Evolutionary conservation across 2,888 invertebrate species (phyloP).

Genomic region (Urechis unicinctus): DNA sequence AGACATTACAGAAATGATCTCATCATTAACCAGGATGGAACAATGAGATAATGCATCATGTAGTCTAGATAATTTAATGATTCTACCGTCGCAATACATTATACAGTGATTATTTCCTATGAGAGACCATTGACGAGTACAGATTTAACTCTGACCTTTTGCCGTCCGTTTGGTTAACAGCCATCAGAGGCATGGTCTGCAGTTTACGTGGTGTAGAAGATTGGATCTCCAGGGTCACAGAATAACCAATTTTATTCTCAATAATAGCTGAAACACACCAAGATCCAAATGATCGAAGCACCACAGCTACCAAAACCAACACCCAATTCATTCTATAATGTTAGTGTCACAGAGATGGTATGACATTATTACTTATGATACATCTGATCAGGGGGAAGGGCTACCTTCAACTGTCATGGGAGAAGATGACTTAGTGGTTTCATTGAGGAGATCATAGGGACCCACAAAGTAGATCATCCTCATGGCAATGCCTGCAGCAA

Average conservation of each 20-base stretch:
- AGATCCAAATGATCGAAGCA: neutral
- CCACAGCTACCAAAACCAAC: neutral
- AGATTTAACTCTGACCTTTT: too few relatives aligned
- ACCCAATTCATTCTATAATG: neutral
- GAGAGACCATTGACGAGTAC: too few relatives aligned
- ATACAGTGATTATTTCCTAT: too few relatives aligned
- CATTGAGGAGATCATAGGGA: constrained; percentile 81
- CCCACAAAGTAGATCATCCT: constrained; percentile 88
- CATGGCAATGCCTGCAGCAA: constrained; percentile 75
- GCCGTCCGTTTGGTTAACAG: constrained; percentile 61
- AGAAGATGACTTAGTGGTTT: constrained; percentile 66
- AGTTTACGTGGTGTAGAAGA: constrained; percentile 75
- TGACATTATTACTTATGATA: neutral
- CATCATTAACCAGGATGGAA: constrained; percentile 10
- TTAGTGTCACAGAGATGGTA: too few relatives aligned
- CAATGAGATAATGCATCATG: neutral
- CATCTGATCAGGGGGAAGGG: constrained; percentile 18
- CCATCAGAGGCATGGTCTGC: constrained; percentile 57
- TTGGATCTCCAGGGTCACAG: constrained; percentile 84
- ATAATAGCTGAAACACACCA: constrained; percentile 49
- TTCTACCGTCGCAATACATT: too few relatives aligned
- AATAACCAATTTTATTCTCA: constrained; percentile 71
- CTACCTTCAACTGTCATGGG: constrained; percentile 67
- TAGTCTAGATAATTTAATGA: too few relatives aligned
- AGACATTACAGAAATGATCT: neutral